Percentiles rank a stretch among this genome's conserved stretches.
Conservation (phyloP, 2,113 vertebrate genomes). For the Otocyon megalotis region DNA sequence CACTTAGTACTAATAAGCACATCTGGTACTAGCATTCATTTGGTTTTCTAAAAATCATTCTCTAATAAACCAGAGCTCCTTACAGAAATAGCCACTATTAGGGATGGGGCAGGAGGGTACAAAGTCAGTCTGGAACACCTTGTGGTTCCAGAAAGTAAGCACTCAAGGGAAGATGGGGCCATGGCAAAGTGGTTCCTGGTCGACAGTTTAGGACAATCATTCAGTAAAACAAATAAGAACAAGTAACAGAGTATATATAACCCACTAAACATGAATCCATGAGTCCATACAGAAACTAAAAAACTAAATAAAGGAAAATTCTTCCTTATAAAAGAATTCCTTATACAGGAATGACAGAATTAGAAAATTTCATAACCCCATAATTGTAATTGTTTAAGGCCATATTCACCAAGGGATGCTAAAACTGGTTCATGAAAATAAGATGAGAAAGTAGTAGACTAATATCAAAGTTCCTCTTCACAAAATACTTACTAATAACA, state of each 20-base stretch:
- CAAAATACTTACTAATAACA: background rate
- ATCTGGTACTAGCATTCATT: background rate
- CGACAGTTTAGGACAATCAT: background rate
- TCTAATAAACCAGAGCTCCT: background rate
- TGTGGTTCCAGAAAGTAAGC: background rate
- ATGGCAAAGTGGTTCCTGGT: background rate
- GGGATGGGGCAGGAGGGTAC: background rate
- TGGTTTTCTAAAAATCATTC: constrained; percentile 15
- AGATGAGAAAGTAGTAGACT: background rate
- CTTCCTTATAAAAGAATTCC: background rate
- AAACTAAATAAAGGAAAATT: background rate
- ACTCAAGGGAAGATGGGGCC: background rate
- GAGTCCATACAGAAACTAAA: background rate
- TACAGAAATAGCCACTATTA: background rate
- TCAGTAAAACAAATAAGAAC: background rate
- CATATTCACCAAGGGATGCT: background rate
- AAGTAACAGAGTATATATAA: background rate
- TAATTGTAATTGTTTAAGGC: background rate
- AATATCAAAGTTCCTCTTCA: background rate
- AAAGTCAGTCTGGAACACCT: background rate
- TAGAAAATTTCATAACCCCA: background rate
- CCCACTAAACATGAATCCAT: background rate
- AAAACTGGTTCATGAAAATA: constrained; percentile 13
- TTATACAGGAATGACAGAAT: background rate
- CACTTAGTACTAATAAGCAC: background rate